These are phyloP conservation scores for Bombyx mandarina DNA, from an alignment of 1,140 invertebrate genomes.

Conservation along the genomic window DNA sequence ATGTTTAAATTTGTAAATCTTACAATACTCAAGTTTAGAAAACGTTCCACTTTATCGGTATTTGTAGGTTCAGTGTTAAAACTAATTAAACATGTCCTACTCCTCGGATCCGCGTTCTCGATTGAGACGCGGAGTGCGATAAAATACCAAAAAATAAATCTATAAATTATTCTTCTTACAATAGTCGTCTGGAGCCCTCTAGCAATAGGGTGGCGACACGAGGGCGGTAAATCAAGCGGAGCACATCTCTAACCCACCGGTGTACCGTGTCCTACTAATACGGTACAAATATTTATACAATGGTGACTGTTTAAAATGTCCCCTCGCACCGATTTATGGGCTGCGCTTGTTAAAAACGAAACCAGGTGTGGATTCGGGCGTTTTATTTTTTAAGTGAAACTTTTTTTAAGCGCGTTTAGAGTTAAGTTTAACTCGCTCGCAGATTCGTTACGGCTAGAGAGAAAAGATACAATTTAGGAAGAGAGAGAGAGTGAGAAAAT, in stretches of 20 bases:
- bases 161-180: neutral
- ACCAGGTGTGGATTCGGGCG: slow-evolving; percentile 1
- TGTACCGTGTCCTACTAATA: slow-evolving; percentile 23
- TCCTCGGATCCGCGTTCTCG: too few relatives aligned
- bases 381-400: neutral
- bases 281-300: slow-evolving; percentile 38
- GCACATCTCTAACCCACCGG: slow-evolving; percentile 14
- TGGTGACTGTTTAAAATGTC: slow-evolving; percentile 29
- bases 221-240: slow-evolving; percentile 19
- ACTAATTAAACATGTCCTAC: too few relatives aligned
- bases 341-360: neutral
- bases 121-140: too few relatives aligned
- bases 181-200: too few relatives aligned
- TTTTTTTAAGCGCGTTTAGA: neutral
- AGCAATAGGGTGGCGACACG: slow-evolving; percentile 7
- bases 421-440: neutral
- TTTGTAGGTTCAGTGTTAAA: too few relatives aligned
- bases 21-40: too few relatives aligned
- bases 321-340: slow-evolving; percentile 25
- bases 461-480: neutral
- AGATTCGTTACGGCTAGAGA: neutral
- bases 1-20: too few relatives aligned
- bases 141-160: too few relatives aligned
- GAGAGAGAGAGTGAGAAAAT: neutral
- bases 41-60: too few relatives aligned